Percentiles rank a stretch among this genome's conserved stretches.
phyloP scores from a whole-genome alignment of 2,888 invertebrate species.

The Malthinus flaveolus region DNA sequence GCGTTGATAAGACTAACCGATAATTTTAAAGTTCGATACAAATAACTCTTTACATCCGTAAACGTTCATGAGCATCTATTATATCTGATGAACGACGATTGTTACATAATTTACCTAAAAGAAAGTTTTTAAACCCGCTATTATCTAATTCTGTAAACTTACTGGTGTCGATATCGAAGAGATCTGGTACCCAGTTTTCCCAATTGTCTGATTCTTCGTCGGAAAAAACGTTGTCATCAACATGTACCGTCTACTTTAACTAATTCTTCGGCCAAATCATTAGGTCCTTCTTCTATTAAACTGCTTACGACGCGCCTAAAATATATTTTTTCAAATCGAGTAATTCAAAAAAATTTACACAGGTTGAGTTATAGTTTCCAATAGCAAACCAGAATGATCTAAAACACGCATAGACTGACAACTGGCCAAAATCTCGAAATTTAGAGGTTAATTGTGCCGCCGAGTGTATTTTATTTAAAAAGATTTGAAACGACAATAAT shows the following conservation, averaged over 20 bases:
- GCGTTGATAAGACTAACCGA: slow-evolving; percentile 92
- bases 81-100: slow-evolving; percentile 78
- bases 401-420: slow-evolving; percentile 88
- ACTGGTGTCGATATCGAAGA: slow-evolving; percentile 85
- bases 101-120: slow-evolving; percentile 61
- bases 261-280: slow-evolving; percentile 89
- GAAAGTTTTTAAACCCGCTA: neutral
- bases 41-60: slow-evolving; percentile 98
- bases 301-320: slow-evolving; percentile 86
- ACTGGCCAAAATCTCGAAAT: no score
- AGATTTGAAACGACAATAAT: no score
- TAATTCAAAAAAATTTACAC: slow-evolving; percentile 68
- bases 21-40: slow-evolving; percentile 77
- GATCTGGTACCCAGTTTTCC: slow-evolving; percentile 94
- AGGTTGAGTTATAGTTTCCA: slow-evolving; percentile 93
- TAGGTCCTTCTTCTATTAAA: slow-evolving; percentile 89
- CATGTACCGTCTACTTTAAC: slow-evolving; percentile 75
- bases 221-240: slow-evolving; percentile 68
- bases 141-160: slow-evolving; percentile 33
- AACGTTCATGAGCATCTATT: slow-evolving; percentile 97
- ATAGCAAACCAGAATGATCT: slow-evolving; percentile 90
- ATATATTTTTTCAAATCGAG: neutral
- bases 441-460: no score
- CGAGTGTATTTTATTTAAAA: no score
- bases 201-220: slow-evolving; percentile 76